Evolutionary conservation across 2,797 vertebrate genomes (phyloP), one percentile per base, ranked within the genome.

Genomic region (Jordanella pulchra): DNA sequence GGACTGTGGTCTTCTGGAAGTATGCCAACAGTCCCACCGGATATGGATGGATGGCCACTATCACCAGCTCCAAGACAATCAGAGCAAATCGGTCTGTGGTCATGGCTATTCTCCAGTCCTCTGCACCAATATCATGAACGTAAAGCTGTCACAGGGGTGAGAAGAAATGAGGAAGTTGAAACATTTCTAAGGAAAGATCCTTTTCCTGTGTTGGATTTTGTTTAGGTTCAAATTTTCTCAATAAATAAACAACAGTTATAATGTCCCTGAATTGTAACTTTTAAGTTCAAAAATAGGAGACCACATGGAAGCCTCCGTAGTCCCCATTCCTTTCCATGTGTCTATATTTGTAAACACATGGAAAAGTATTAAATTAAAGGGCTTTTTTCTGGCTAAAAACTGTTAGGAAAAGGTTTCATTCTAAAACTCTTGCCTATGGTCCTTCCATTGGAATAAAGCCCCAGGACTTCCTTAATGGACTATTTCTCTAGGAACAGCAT

Each of bases 101-200:
- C 96, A 98, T 95, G 10, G 97, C 97, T 67, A 97, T 97, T 69
- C 96, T 92, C 97, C 97, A 98, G 88, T 98, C 97, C 2, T 96
- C 97, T 0, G 96, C 96, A 0, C 97, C 96, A 0, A 96, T 97
- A 92, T 98, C 97, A 0, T 97, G 96, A 83, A 96, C 93, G 30
- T 97, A 97, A 64, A 97, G 95, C 97, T 97, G 23, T 12, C 23
- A 7, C 45, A 60, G 44, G 74, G 58, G 68, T 4, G 53, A 28
- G 14, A 45, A 60, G 54, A 58, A 50, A 0, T 0, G 2, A 30
- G 72, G 48, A 6, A 25, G 35, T 12, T 63, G 60, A 44, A 63
- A 1, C 35, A 25, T 13, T 61, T 60, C 30, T 32, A 58, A 30
- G 55, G 17, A 21, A 30, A 30, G 30, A 60, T 4, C 5, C 39